Evolutionary conservation across 2,888 invertebrate species (phyloP), one percentile per base, ranked within the genome.

Genomic region (Aphidius colemani): DNA sequence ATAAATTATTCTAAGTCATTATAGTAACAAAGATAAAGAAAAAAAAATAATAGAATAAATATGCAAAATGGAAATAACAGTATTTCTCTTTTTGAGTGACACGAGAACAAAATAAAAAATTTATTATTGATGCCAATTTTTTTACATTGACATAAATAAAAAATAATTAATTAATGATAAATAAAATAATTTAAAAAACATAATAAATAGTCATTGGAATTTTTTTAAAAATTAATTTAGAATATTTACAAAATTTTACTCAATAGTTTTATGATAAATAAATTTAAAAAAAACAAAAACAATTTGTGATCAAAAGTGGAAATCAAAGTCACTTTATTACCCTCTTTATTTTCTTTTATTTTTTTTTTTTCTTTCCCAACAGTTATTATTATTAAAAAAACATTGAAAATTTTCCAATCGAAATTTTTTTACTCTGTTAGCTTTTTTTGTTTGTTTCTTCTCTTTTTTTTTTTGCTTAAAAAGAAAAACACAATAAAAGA

Each of bases 221-320:
- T 51, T 46, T 60, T 59, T 51, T 13, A 13, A 13, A 49, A 61
- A 53, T 63, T 58, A 65, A 64, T 51, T 44, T 50, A 59, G 61
- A 40, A 59, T 44, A 61, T 40, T 41, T 61, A 53, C 43, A 50
- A 55, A 43, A 64, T 44, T 30, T 30, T 30, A 30, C 30, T 30
- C 30, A 30, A 30, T 30, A 30, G 30, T 5, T 30, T 30, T 30
- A 30, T 30, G 30, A 30, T 2, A 30, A 30, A 30, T 30, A 30
- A 30, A 30, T 30, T 30, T 13, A 13, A 13, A 13, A 44, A 59
- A 65, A 58, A 59, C 56, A 66, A 66, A 65, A 53, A 59, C 49
- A 71, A 75, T 77, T 78, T 76, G 75, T 73, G 77, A 70, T 75
- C 73, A 76, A 75, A 70, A 74, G 75, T 74, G 75, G 74, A 77